These are phyloP conservation scores for Catocala nupta DNA, from an alignment of 2,888 invertebrate genomes.

Conservation along the genomic window DNA sequence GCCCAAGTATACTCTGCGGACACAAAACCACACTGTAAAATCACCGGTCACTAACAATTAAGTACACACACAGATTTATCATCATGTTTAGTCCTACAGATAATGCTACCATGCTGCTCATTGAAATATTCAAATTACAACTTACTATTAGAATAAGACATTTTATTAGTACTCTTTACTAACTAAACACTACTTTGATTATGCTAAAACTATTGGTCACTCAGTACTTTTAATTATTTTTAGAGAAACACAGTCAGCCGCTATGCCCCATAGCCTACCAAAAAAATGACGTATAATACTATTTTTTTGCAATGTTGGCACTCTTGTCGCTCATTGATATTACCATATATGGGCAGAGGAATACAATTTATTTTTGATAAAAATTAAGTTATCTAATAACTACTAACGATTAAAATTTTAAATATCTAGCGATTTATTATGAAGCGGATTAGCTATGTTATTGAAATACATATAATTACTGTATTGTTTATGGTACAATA, in stretches of 20 bases:
- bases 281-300: conserved; percentile 77
- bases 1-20: conserved; percentile 95
- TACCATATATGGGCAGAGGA: conserved; percentile 72
- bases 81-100: conserved; percentile 44
- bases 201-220: conserved; percentile 62
- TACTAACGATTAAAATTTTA: too few relatives aligned
- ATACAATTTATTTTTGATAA: conserved; percentile 17
- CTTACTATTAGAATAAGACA: conserved; percentile 86
- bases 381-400: too few relatives aligned
- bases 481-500: too few relatives aligned
- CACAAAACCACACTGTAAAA: conserved; percentile 53
- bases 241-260: conserved; percentile 81
- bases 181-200: conserved; percentile 65
- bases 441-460: too few relatives aligned
- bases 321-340: conserved; percentile 60
- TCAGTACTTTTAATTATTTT: conserved; percentile 76
- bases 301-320: conserved; percentile 68
- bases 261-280: conserved; percentile 73
- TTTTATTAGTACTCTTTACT: conserved; percentile 69
- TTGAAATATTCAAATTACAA: conserved; percentile 53
- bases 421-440: too few relatives aligned
- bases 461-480: too few relatives aligned
- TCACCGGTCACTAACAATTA: conserved; percentile 43
- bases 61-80: conserved; percentile 46
- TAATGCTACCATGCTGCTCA: conserved; percentile 58